Evolutionary conservation across 2,797 vertebrate genomes (phyloP), one percentile per base, ranked within the genome.

Genomic region (Glyptemys insculpta): DNA sequence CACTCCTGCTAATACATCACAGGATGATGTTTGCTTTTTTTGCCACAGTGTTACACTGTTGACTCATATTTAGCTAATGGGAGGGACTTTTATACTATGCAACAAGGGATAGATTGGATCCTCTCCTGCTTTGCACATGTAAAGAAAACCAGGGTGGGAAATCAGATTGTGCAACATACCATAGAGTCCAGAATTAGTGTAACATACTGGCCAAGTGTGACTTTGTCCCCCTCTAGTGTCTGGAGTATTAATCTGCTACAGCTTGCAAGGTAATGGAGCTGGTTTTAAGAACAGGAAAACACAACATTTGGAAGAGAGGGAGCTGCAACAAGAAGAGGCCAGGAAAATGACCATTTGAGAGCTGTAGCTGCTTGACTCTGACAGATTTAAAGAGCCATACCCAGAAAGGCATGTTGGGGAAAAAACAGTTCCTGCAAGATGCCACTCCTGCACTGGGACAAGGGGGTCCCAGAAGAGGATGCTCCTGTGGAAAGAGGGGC

Each of bases 41-140:
- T 53, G 52, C 19, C 19, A 53, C 6, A 27, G 23, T 56, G 23
- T 56, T 23, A 56, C 54, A 25, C 54, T 11, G 54, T 56, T 56
- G 54, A 56, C 25, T 56, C 23, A 56, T 11, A 56, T 56, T 56
- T 56, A 56, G 87, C 84, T 78, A 93, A 90, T n/a, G 80, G 44
- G 31, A 91, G 62, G 6, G 37, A 81, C 0, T 0, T 37, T 23
- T 5, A 4, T 74, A 87, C 65, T 87, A 87, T 47, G 65, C 47
- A 19, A 74, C 2, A 3, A 44, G 11, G 59, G 87, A 37, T 44
- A 89, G 49, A 19, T 0, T 0, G 31, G 50, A 34, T 29, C 34
- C 31, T 10, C 57, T 76, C n/a, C n/a, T 57, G 31, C 31, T 80
- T 80, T n/a, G 8, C 1, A 7, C 78, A 74, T 81, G 79, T 50